phyloP scores from a whole-genome alignment of 2,888 invertebrate species.

The Tetranychus piercei region DNA sequence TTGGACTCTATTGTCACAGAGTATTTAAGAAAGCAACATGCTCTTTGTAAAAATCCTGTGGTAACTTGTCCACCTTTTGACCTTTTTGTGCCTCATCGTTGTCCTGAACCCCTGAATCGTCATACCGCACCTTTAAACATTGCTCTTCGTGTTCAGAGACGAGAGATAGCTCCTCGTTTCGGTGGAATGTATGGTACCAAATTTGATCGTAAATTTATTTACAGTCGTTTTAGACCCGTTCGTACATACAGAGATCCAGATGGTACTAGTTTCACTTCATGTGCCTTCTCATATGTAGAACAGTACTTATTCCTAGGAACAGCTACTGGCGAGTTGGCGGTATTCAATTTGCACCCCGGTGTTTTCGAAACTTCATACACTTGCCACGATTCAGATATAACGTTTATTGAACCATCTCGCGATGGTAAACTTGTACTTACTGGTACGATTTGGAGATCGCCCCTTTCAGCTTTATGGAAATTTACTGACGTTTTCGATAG shows the following conservation, averaged over 20 bases:
- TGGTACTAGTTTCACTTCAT: slow-evolving; percentile 55
- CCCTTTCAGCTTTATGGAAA: slow-evolving; percentile 58
- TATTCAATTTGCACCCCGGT: slow-evolving; percentile 65
- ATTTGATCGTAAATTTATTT: slow-evolving; percentile 60
- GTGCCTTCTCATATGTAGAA: slow-evolving; percentile 42
- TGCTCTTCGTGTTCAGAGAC: slow-evolving; percentile 43
- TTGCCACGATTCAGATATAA: slow-evolving; percentile 71
- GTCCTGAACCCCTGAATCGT: slow-evolving; percentile 64
- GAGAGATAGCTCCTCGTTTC: slow-evolving; percentile 36
- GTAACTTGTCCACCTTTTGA: slow-evolving; percentile 92
- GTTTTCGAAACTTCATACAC: slow-evolving; percentile 46
- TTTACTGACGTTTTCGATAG: slow-evolving; percentile 40
- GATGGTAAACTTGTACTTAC: slow-evolving; percentile 63
- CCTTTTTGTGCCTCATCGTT: slow-evolving; percentile 83
- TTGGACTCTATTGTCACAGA: slow-evolving; percentile 85
- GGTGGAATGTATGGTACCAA: slow-evolving; percentile 42
- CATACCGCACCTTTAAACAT: slow-evolving; percentile 51
- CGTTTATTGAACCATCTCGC: slow-evolving; percentile 41
- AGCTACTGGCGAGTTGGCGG: slow-evolving; percentile 69
- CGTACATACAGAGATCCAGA: slow-evolving; percentile 48
- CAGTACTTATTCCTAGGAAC: slow-evolving; percentile 65
- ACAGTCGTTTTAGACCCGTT: slow-evolving; percentile 58
- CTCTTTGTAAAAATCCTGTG: slow-evolving; percentile 92
- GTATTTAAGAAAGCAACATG: slow-evolving; percentile 89
- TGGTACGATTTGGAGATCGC: slow-evolving; percentile 58